Evolutionary conservation across 2,797 vertebrate species (phyloP).

Genomic region (Emydoidea blandingii): DNA sequence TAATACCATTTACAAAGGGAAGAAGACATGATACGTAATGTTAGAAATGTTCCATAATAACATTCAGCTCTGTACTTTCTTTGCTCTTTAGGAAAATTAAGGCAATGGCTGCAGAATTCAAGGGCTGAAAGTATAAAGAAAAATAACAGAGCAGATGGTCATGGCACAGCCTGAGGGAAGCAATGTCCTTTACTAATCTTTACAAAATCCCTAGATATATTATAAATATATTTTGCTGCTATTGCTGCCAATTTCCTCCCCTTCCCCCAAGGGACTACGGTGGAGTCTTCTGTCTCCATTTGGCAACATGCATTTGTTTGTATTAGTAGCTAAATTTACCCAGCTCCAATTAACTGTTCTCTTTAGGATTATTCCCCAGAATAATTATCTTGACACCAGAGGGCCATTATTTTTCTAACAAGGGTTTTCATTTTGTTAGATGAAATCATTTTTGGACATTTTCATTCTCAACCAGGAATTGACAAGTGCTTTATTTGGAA

Average conservation of each 20-base stretch:
- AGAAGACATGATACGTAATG: accelerated
- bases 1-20: accelerated
- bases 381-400: conserved; percentile 68
- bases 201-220: conserved; percentile 22
- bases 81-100: background rate
- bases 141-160: conserved; percentile 39
- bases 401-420: conserved; percentile 61
- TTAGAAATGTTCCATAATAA: background rate
- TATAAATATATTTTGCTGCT: conserved; percentile 25
- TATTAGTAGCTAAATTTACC: conserved; percentile 66
- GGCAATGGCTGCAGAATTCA: background rate
- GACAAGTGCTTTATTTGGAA: conserved; percentile 53
- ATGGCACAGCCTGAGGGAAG: background rate
- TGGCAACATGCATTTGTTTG: conserved; percentile 60
- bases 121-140: background rate
- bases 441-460: conserved; percentile 50
- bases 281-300: conserved; percentile 26
- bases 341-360: conserved; percentile 64
- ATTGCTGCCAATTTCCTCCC: background rate
- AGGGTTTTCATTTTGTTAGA: conserved; percentile 70
- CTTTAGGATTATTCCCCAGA: conserved; percentile 57
- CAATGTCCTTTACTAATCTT: conserved; percentile 42
- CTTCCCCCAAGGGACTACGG: background rate
- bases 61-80: background rate
- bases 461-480: background rate